A percentile compares a stretch with the other conserved stretches of the same genome.
These are phyloP conservation scores for Brachionus manjavacas DNA, from an alignment of 1,140 invertebrate species.

Conservation along the genomic window DNA sequence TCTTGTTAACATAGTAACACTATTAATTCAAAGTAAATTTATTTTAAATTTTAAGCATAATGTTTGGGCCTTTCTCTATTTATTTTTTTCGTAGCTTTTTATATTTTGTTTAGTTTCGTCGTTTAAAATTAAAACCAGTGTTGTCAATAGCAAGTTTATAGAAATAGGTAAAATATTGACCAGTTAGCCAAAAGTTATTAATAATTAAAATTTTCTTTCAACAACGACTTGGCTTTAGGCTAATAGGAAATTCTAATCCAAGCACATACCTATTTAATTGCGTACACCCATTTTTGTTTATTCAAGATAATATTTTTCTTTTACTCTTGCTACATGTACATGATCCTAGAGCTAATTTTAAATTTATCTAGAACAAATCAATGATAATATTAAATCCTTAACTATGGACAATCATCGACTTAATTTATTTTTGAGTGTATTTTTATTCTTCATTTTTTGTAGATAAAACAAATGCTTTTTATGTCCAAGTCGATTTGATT, in stretches of 20 bases:
- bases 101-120: neutral
- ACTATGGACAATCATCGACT: neutral
- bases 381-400: neutral
- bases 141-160: neutral
- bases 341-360: neutral
- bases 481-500: neutral
- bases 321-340: neutral
- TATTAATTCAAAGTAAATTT: neutral
- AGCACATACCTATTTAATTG: neutral
- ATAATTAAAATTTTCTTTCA: neutral
- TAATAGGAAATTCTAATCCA: neutral
- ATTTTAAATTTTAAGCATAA: neutral
- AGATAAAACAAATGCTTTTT: neutral
- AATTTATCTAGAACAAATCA: constrained; percentile 3
- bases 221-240: neutral
- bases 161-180: neutral
- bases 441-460: neutral
- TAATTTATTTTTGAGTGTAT: too few relatives aligned
- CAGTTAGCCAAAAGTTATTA: neutral
- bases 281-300: neutral
- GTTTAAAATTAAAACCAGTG: neutral
- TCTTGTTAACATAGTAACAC: constrained; percentile 38
- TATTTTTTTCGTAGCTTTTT: neutral
- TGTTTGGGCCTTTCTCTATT: neutral
- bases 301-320: neutral